Evolutionary conservation across 2,797 vertebrate genomes (phyloP).

Genomic region (Oceanodroma leucorhoa): DNA sequence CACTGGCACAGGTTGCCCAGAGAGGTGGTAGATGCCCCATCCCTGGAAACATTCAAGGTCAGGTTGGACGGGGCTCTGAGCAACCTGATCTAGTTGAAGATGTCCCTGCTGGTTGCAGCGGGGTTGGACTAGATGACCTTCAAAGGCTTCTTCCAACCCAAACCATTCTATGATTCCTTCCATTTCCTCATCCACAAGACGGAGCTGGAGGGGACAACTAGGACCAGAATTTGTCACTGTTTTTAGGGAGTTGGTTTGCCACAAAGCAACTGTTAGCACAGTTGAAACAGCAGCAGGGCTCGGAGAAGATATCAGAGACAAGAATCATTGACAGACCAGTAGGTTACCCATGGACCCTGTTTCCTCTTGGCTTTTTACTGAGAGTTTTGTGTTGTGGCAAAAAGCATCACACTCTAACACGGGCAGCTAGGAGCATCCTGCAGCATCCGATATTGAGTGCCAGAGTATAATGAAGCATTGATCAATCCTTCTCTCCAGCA

Average conservation of each 20-base stretch:
- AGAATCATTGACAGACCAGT: neutral
- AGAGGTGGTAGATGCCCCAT: neutral
- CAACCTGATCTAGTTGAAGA: neutral
- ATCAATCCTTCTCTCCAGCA: neutral
- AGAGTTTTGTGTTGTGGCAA: neutral
- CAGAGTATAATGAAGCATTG: neutral
- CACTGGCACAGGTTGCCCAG: neutral
- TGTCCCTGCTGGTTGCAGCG: neutral
- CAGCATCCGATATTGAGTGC: accelerated
- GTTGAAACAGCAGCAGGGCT: neutral
- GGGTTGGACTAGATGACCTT: neutral
- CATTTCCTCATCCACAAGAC: neutral
- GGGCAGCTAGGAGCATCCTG: neutral
- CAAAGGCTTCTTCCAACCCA: neutral
- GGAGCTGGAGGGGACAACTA: neutral
- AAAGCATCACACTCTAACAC: neutral
- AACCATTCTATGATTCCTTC: neutral
- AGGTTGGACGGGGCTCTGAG: neutral
- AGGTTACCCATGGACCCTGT: neutral
- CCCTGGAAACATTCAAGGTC: neutral
- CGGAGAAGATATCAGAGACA: neutral
- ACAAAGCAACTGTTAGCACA: neutral
- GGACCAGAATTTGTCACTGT: neutral
- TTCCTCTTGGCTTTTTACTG: neutral
- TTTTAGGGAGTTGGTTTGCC: neutral